phyloP scores from a whole-genome alignment of 2,113 vertebrate species.

The Tauraco erythrolophus region DNA sequence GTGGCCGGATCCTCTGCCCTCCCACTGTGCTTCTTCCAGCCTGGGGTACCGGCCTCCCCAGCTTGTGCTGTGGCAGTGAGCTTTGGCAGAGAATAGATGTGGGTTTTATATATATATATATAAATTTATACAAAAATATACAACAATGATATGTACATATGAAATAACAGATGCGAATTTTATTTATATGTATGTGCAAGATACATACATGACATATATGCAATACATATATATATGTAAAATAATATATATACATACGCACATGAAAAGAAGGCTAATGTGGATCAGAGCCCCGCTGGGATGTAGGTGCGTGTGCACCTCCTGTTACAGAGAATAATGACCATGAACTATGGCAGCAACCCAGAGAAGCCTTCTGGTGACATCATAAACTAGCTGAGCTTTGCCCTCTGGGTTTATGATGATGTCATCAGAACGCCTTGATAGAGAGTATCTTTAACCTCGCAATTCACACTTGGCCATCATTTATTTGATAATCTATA shows the following conservation, averaged over 20 bases:
- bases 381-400: conserved; percentile 48
- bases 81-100: not conserved
- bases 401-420: conserved; percentile 45
- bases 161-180: not conserved
- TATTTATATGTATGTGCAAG: not conserved
- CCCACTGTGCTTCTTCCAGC: not conserved
- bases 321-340: not conserved
- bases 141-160: not conserved
- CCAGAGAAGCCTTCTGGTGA: not conserved
- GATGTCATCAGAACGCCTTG: conserved; percentile 42
- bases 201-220: not conserved
- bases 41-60: not conserved
- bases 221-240: not conserved
- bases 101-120: not conserved
- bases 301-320: rapidly evolving
- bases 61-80: not conserved
- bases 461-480: not conserved
- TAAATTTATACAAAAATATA: not conserved
- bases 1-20: not conserved
- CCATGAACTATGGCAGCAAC: not conserved
- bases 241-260: not conserved
- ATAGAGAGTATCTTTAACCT: not conserved
- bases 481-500: conserved; percentile 14
- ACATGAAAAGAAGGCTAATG: not conserved
- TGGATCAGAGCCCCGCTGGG: not conserved